phyloP scores from a whole-genome alignment of 2,113 vertebrate species.

The Siphamia tubifer region DNA sequence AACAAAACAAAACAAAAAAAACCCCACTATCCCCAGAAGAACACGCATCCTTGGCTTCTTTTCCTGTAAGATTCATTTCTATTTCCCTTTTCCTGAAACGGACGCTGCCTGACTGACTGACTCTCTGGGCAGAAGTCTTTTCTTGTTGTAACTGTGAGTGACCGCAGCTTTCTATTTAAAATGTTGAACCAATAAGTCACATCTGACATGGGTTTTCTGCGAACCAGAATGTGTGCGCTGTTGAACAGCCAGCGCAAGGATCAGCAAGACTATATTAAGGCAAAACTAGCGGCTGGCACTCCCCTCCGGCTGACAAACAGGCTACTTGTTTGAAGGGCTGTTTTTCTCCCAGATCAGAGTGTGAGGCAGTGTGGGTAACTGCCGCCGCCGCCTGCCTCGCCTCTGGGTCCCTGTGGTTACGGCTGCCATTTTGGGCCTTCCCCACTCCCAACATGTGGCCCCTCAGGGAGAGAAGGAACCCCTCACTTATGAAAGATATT shows the following conservation, averaged over 20 bases:
- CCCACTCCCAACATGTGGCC: constrained; percentile 35
- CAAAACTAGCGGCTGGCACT: constrained; percentile 69
- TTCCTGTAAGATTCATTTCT: constrained; percentile 71
- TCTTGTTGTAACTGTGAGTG: constrained; percentile 32
- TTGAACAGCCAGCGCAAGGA: constrained; percentile 58
- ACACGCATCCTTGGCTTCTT: constrained; percentile 61
- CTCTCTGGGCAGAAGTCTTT: constrained; percentile 3
- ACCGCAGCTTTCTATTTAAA: constrained; percentile 79
- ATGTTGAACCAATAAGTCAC: constrained; percentile 68
- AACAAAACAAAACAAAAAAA: no score
- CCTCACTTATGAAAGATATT: constrained; percentile 51
- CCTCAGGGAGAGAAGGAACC: constrained; percentile 52
- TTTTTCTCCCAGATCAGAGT: constrained; percentile 70
- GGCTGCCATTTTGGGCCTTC: constrained; percentile 73
- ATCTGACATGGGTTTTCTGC: constrained; percentile 69
- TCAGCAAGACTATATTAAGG: constrained; percentile 79
- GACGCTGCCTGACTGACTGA: constrained; percentile 42
- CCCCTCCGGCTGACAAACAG: constrained; percentile 74
- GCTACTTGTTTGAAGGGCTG: constrained; percentile 77
- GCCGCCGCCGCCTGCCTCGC: constrained; percentile 54
- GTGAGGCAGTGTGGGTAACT: constrained; percentile 58
- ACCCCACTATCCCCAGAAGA: constrained; percentile 36
- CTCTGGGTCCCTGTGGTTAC: constrained; percentile 63
- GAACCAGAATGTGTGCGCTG: constrained; percentile 52
- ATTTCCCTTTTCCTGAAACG: constrained; percentile 58